Evolutionary conservation across 2,888 invertebrate species (phyloP).

Genomic region (Drosophila siamana): DNA sequence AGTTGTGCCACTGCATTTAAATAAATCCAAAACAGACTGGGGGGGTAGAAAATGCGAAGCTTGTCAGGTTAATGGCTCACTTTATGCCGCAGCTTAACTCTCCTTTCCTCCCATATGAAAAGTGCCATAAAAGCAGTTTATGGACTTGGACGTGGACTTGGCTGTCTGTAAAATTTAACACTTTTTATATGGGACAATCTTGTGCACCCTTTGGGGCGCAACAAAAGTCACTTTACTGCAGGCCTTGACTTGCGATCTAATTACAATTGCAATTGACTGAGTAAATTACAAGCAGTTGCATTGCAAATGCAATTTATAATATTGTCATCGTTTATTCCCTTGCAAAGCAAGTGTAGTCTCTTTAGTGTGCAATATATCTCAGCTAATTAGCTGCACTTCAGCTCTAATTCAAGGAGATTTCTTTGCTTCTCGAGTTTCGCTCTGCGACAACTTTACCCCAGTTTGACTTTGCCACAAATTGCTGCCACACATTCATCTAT

Average conservation of each 20-base stretch:
- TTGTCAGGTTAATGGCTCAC: conserved; percentile 45
- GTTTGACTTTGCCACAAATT: conserved; percentile 21
- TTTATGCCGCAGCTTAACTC: conserved; percentile 24
- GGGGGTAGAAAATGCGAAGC: conserved; percentile 20
- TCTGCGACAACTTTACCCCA: conserved; percentile 7
- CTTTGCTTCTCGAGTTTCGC: neutral
- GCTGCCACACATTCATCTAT: conserved; percentile 31
- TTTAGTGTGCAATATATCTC: conserved; percentile 5
- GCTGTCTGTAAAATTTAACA: conserved; percentile 8
- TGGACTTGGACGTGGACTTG: neutral
- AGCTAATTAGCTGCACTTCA: conserved; percentile 17
- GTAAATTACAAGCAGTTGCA: neutral
- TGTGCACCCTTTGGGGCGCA: conserved; percentile 2
- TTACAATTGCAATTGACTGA: neutral
- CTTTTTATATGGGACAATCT: conserved; percentile 12
- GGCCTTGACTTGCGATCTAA: neutral
- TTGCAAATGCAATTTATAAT: neutral
- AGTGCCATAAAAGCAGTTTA: conserved; percentile 28
- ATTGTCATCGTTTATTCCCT: neutral
- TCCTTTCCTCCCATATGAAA: neutral
- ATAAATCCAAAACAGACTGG: conserved; percentile 7
- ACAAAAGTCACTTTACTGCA: neutral
- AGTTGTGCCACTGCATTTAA: conserved; percentile 43
- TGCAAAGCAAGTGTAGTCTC: neutral
- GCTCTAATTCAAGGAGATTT: neutral